Conservation (phyloP, 2,888 invertebrate species). For the Trichogramma dendrolimi region DNA sequence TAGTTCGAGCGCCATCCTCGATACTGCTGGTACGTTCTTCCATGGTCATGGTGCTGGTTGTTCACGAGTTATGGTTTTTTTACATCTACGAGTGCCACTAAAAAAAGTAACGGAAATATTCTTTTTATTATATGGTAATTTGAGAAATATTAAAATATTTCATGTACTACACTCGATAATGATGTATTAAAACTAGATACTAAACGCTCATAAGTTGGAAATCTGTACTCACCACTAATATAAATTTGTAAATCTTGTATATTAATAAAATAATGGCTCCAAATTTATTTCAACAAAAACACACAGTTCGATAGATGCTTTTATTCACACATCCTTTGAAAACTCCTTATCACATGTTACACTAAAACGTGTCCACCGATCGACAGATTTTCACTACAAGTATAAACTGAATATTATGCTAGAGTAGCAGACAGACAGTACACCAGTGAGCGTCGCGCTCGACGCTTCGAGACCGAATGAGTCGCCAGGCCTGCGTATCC, state of each 20-base stretch:
- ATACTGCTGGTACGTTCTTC: conserved; percentile 51
- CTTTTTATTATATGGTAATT: neutral
- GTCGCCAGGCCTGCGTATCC: conserved; percentile 41
- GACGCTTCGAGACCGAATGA: conserved; percentile 49
- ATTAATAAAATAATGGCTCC: too few relatives aligned
- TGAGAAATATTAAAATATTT: neutral
- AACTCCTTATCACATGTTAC: too few relatives aligned
- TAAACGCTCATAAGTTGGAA: neutral
- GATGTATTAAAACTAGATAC: too few relatives aligned
- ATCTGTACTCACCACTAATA: neutral
- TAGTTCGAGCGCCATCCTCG: conserved; percentile 47
- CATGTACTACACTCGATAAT: too few relatives aligned
- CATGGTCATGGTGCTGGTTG: conserved; percentile 49
- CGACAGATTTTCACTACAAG: too few relatives aligned
- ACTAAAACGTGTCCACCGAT: too few relatives aligned
- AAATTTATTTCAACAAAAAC: too few relatives aligned
- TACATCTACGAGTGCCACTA: neutral
- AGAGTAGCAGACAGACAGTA: too few relatives aligned
- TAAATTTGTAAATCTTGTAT: neutral
- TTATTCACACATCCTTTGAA: too few relatives aligned
- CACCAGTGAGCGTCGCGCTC: conserved; percentile 30
- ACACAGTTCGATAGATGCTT: too few relatives aligned
- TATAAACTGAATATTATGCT: too few relatives aligned
- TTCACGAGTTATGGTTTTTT: neutral
- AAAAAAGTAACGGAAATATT: neutral